Evolutionary conservation across 2,113 vertebrate species (phyloP).

Genomic region (Pitta sordida): DNA sequence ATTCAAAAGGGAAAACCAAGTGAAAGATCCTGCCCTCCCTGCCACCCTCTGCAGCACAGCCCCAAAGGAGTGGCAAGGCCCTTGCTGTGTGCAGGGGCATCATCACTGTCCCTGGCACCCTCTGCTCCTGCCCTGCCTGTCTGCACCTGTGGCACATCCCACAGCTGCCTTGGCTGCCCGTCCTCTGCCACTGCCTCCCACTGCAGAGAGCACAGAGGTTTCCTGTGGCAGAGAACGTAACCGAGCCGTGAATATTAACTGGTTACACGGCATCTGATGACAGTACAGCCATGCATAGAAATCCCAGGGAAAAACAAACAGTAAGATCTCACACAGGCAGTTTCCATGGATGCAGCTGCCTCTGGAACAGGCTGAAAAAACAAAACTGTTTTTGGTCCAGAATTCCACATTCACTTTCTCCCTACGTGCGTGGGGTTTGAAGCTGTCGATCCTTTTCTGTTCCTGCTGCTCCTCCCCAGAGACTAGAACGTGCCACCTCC

Average conservation of each 20-base stretch:
- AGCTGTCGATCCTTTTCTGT: neutral
- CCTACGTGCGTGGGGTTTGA: rapidly evolving
- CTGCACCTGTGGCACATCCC: rapidly evolving
- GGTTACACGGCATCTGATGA: neutral
- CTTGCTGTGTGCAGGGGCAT: neutral
- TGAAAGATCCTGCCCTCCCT: neutral
- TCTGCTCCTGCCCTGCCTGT: neutral
- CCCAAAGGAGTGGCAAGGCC: neutral
- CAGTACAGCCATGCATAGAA: rapidly evolving
- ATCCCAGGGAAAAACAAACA: neutral
- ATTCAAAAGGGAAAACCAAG: neutral
- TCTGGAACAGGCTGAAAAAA: neutral
- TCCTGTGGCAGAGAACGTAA: rapidly evolving
- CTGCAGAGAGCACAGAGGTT: rapidly evolving
- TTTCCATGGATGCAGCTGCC: conserved; percentile 8
- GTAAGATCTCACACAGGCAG: neutral
- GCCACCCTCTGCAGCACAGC: neutral
- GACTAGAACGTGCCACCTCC: neutral
- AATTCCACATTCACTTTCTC: neutral
- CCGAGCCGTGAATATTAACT: neutral
- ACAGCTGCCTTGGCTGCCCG: neutral
- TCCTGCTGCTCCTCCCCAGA: neutral
- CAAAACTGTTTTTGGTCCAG: neutral
- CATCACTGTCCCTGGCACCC: neutral
- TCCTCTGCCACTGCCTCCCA: neutral